A percentile compares a stretch with the other conserved stretches of the same genome.
Evolutionary conservation across 2,888 invertebrate genomes (phyloP).

Genomic region (Toxonevra muliebris): DNA sequence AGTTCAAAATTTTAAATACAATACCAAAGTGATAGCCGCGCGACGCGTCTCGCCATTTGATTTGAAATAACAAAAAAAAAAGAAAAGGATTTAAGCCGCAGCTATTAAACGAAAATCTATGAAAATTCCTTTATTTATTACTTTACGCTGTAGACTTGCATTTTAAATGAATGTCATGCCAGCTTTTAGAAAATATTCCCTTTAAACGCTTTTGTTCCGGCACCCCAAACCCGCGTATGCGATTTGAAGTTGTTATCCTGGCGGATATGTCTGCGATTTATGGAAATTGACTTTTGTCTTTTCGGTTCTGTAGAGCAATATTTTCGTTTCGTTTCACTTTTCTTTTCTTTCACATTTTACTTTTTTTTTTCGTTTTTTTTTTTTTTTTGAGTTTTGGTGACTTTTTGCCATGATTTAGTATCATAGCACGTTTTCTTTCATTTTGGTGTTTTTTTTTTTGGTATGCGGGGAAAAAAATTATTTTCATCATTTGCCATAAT

Average conservation of each 20-base stretch:
- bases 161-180: too few relatives aligned
- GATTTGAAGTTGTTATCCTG: neutral
- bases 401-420: slow-evolving; percentile 35
- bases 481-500: slow-evolving; percentile 50
- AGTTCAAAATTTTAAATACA: too few relatives aligned
- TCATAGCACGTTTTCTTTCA: slow-evolving; percentile 1
- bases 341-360: slow-evolving; percentile 42
- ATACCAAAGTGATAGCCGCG: too few relatives aligned
- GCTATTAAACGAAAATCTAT: too few relatives aligned
- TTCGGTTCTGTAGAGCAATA: neutral
- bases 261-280: slow-evolving; percentile 47
- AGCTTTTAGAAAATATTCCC: neutral
- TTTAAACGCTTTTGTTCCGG: neutral
- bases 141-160: too few relatives aligned
- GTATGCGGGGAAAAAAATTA: neutral
- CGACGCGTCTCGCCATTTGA: too few relatives aligned
- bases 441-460: neutral
- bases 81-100: too few relatives aligned
- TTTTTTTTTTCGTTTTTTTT: slow-evolving; percentile 35
- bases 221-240: too few relatives aligned
- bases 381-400: slow-evolving; percentile 22
- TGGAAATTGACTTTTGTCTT: slow-evolving; percentile 56
- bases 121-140: too few relatives aligned
- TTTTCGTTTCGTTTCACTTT: slow-evolving; percentile 40
- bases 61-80: too few relatives aligned